Percentiles rank a stretch among this genome's conserved stretches.
phyloP scores from a whole-genome alignment of 2,888 invertebrate species.

The Clostera curtula region DNA sequence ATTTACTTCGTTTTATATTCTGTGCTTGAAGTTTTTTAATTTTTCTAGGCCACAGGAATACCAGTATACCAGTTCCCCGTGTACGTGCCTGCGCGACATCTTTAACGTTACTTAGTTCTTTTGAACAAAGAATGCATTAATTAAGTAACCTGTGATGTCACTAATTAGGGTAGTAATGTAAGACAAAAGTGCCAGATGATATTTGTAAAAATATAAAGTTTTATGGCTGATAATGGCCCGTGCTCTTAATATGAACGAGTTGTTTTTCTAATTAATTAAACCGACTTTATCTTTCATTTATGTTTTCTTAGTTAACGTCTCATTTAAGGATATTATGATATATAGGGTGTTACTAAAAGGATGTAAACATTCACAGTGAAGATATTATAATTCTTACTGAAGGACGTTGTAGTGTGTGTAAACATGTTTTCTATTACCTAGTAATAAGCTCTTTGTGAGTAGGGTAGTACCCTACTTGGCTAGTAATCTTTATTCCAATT shows the following conservation, averaged over 20 bases:
- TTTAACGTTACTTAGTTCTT: conserved; percentile 28
- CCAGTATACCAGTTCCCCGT: conserved; percentile 56
- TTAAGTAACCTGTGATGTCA: conserved; percentile 37
- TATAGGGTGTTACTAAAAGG: no score
- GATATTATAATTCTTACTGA: no score
- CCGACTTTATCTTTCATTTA: no score
- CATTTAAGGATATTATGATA: no score
- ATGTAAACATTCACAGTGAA: no score
- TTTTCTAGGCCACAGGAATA: conserved; percentile 41
- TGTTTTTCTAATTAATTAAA: no score
- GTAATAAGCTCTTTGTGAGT: no score
- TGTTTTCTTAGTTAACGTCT: no score
- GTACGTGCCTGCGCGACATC: conserved; percentile 48
- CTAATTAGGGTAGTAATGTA: conserved; percentile 40
- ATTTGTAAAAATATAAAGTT: conserved; percentile 18
- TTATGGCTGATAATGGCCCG: conserved; percentile 4
- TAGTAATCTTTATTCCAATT: no score
- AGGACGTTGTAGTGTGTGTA: no score
- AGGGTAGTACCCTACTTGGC: no score
- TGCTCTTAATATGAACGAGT: background rate
- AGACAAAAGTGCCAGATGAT: conserved; percentile 62
- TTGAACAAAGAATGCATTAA: conserved; percentile 5
- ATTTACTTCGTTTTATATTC: background rate
- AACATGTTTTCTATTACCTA: no score
- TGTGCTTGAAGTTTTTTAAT: conserved; percentile 7